Percentiles rank a stretch among this genome's conserved stretches.
phyloP scores from a whole-genome alignment of 2,113 vertebrate species.

The Camelus bactrianus region DNA sequence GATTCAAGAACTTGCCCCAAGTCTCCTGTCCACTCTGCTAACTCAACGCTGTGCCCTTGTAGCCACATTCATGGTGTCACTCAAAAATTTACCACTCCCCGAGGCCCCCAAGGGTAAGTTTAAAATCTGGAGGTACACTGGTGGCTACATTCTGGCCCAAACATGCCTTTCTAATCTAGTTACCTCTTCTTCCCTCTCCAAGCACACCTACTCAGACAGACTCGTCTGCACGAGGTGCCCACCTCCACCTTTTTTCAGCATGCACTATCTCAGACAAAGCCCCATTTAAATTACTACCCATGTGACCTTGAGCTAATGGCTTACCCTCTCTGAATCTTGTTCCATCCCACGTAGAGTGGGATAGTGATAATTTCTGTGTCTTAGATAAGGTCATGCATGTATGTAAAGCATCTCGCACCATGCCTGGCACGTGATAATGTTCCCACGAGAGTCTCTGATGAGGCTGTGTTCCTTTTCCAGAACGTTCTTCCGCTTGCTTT shows the following conservation, averaged over 20 bases:
- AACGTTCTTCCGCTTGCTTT: not conserved
- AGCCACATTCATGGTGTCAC: not conserved
- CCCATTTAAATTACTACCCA: not conserved
- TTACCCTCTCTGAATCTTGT: not conserved
- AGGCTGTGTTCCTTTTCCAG: not conserved
- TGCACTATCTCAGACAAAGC: fast-evolving
- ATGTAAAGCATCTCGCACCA: not conserved
- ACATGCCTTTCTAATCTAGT: not conserved
- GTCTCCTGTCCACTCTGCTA: slow-evolving; percentile 28
- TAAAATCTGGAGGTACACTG: not conserved
- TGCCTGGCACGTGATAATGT: fast-evolving
- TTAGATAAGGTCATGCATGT: not conserved
- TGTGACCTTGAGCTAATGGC: not conserved
- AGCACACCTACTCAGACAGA: not conserved
- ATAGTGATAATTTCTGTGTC: not conserved
- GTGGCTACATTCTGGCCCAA: not conserved
- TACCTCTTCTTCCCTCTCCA: not conserved
- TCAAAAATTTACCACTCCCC: slow-evolving; percentile 46
- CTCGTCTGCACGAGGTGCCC: fast-evolving
- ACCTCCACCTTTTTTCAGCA: fast-evolving
- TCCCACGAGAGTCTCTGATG: not conserved
- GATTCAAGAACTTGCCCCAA: slow-evolving; percentile 58
- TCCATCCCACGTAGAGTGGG: not conserved
- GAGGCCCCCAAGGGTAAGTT: not conserved
- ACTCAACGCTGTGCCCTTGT: not conserved